Conservation (phyloP, 2,888 invertebrate genomes). For the Dichetophora obliterata region DNA sequence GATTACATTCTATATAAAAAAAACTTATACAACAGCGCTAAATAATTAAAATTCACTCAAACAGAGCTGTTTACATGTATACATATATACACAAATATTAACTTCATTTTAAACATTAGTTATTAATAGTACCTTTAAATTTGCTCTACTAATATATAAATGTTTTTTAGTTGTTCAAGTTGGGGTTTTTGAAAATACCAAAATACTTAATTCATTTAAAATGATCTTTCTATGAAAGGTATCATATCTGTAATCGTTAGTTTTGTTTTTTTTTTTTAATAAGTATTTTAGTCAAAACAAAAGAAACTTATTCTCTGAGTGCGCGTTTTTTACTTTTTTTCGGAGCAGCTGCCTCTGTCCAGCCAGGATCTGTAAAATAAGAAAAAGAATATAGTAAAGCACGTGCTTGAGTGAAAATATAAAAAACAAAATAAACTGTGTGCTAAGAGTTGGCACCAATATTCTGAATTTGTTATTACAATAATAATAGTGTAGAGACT, state of each 20-base stretch:
- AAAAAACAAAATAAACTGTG: too few species aligned
- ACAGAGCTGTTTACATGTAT: too few species aligned
- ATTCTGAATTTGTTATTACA: too few species aligned
- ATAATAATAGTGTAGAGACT: too few species aligned
- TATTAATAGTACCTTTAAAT: not conserved
- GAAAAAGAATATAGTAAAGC: too few species aligned
- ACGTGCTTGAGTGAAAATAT: too few species aligned
- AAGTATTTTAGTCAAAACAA: not conserved
- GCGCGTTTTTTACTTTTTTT: conserved; percentile 12
- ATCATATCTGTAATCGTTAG: not conserved
- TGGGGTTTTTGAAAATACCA: not conserved
- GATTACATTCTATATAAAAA: too few species aligned
- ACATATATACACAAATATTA: too few species aligned
- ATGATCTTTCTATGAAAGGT: not conserved
- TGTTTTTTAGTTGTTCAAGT: not conserved
- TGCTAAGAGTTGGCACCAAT: too few species aligned
- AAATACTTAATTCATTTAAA: not conserved
- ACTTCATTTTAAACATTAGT: not conserved
- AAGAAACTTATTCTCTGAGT: conserved; percentile 5
- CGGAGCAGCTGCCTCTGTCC: not conserved
- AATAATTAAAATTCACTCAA: too few species aligned
- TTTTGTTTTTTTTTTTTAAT: not conserved
- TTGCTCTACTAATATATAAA: too few species aligned
- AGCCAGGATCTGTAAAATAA: not conserved
- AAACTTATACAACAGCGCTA: too few species aligned